These are phyloP conservation scores for Sphyrna mokarran DNA, from an alignment of 2,113 vertebrate genomes.

Conservation along the genomic window DNA sequence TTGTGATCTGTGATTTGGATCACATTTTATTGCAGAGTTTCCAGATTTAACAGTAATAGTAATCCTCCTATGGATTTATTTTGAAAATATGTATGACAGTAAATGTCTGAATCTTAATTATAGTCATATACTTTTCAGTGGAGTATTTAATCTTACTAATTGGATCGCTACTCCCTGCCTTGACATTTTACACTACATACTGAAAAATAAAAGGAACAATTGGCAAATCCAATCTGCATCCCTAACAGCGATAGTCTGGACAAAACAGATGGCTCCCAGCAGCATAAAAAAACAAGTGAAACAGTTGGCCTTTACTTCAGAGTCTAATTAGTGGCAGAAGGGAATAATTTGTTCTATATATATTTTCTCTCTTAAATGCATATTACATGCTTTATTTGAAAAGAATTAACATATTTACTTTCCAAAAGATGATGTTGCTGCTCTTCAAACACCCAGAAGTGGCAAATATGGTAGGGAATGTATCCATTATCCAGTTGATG, in stretches of 20 bases:
- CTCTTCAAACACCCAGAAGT: background rate
- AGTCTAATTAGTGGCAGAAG: background rate
- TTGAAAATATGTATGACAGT: background rate
- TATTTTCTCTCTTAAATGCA: background rate
- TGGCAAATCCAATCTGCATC: background rate
- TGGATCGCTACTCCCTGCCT: background rate
- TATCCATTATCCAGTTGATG: background rate
- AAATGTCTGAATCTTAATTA: conserved; percentile 1
- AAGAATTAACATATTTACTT: background rate
- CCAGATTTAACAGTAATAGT: background rate
- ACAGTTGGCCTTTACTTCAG: background rate
- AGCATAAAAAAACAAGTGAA: background rate
- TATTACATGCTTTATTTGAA: background rate
- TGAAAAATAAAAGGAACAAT: background rate
- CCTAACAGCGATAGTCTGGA: background rate
- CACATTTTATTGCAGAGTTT: background rate
- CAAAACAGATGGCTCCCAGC: conserved; percentile 4
- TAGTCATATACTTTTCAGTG: background rate
- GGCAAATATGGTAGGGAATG: background rate
- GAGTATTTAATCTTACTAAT: background rate
- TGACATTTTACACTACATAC: background rate
- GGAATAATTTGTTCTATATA: background rate
- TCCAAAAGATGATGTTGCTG: background rate
- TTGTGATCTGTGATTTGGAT: background rate
- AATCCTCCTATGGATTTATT: background rate